Evolutionary conservation across 2,797 vertebrate species (phyloP), one percentile per base, ranked within the genome.

Genomic region (Acanthopagrus latus): DNA sequence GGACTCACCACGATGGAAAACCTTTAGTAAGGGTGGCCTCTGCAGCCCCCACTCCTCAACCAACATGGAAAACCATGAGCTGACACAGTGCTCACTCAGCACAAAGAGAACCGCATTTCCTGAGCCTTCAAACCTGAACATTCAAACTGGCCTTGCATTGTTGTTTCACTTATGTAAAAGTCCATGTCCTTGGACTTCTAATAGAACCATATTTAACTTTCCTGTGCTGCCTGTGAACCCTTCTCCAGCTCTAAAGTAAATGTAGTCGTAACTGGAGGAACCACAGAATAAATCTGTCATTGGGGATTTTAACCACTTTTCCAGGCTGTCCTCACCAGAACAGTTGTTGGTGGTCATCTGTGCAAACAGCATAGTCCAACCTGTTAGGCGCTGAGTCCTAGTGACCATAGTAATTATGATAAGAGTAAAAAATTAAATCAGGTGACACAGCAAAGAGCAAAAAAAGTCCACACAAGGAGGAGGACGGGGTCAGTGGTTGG

Each of bases 1-100:
- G 69, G 88, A 88, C 89, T 92, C 86, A 88, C 92, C 93, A 60
- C 89, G 63, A 91, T 94, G 93, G 94, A 95, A 95, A 94, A 92
- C 74, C 91, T 80, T 90, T 86, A 83, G 87, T 70, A 64, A 94
- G 91, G 86, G 88, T 90, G 88, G 92, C 86, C 87, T 80, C 64
- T 80, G 72, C 83, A 74, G 80, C 84, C 88, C 88, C 90, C 80
- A 74, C 79, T 86, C 84, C 64, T 82, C 85, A 86, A 91, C 91
- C 90, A 82, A 91, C 89, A 93, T 93, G 93, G 93, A 93, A 94
- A 94, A 91, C 88, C 83, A 81, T 55, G 85, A 78, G 86, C 90
- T 89, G 89, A 93, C 92, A 86, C 71, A 87, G 71, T 80, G 91
- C 93, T 86, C 80, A 74, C 84, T 92, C 93, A 94, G 93, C 93